Evolutionary conservation across 2,113 vertebrate species (phyloP), one percentile per base, ranked within the genome.

Genomic region (Shinisaurus crocodilurus): DNA sequence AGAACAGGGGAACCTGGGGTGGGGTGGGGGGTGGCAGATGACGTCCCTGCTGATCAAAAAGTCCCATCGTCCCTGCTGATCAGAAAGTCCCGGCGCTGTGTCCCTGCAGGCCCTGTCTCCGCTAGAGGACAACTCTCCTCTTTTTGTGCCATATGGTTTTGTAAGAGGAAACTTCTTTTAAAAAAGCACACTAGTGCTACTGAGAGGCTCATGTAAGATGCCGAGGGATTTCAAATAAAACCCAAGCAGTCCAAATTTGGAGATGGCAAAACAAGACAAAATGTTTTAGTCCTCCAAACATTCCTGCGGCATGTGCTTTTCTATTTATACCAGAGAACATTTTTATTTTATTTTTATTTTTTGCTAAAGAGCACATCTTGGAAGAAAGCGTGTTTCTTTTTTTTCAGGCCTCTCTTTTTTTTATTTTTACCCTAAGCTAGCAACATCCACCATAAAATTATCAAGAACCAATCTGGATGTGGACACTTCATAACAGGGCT

Each of bases 261-360:
- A 72, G 75, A 60, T 43, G 82, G 83, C 45, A 57, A 80, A 67
- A 80, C 45, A 69, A 79, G 82, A 43, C 82, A 79, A 45, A 79
- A 48, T 80, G 87, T 88, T 91, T 72, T 60, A 85, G 48, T 72
- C 45, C 45, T 57, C 74, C 32, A 63, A 57, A 83, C 83, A 79
- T 90, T 79, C 29, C n/a, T 69, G 65, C 72, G 83, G 77, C 60
- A 88, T 70, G 65, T 79, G n/a, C 65, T 88, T 88, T 67, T 34
- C 82, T 88, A 91, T 85, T 85, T 74, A 72, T 85, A 88, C 10
- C 48, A 45, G 37, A 45, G 50, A 63, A 88, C 37, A 48, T 65
- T 82, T 87, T 48, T 45, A 6, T 34, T 29, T 12, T 50, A 3
- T 34, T 45, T 25, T 25, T 63, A 40, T 63, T 37, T 85, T n/a